phyloP scores from a whole-genome alignment of 2,113 vertebrate species.

The Corythornis madagascariensis region DNA sequence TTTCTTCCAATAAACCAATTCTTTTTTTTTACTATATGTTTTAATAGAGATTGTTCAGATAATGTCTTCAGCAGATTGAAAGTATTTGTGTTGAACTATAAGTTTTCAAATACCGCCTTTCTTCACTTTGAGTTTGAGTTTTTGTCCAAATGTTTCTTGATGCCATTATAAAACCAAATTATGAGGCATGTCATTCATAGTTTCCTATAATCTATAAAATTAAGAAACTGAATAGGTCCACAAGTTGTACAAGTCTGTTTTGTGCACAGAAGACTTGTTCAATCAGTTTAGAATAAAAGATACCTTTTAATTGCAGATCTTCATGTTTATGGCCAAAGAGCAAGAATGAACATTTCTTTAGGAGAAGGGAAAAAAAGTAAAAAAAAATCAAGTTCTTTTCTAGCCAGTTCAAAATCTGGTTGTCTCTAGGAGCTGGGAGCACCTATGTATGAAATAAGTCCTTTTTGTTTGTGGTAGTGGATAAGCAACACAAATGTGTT shows the following conservation, averaged over 20 bases:
- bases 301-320: background rate
- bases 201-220: background rate
- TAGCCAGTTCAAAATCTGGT: background rate
- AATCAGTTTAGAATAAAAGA: background rate
- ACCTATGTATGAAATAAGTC: background rate
- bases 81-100: background rate
- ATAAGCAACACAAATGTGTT: background rate
- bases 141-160: background rate
- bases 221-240: background rate
- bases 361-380: background rate
- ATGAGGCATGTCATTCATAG: background rate
- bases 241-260: background rate
- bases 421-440: background rate
- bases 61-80: background rate
- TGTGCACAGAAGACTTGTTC: background rate
- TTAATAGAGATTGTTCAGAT: background rate
- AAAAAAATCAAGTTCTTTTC: background rate
- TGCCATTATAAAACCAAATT: background rate
- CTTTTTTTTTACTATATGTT: background rate
- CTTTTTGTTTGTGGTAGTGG: background rate
- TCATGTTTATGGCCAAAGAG: background rate
- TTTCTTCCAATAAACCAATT: background rate
- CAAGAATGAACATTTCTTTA: background rate
- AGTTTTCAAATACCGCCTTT: background rate
- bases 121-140: background rate